Base-by-base conservation (phyloP, 2,888 invertebrate genomes). In the Latrodectus elegans region DNA sequence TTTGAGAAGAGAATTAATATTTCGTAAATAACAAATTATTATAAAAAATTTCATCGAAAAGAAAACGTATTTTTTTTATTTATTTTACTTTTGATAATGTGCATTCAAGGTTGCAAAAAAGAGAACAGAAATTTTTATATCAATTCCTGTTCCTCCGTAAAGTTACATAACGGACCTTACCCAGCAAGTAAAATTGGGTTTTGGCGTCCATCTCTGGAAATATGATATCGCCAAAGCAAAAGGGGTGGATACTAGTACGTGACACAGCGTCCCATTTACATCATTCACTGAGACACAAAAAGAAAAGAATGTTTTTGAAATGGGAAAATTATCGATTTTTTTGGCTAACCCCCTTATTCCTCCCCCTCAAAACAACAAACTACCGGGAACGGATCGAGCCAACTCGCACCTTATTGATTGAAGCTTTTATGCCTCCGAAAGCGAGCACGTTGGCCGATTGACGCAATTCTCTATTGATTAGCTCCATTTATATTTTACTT, bases 251-350 rank as follows among this genome's bases (percentile, higher is more conserved):
- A 38, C 38, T 65, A 65, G 81, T 51, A 67, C 51, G 81, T 81
- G 81, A 67, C 81, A 81, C 65, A 60, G 17, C 81, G 73, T 65
- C 73, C 81, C 81, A 81, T 73, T 81, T 81, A 67, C 81, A 81
- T 78, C 55, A 52, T 38, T 38, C 38, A 38, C 38, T 52, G 15
- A 71, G 64, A 65, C 65, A 67, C 14, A 60, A 38, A 38, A 77
- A 51, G 76, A 49, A 65, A 77, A 77, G 75, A 77, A 72, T 72
- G 79, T 79, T 79, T 70, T 79, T 72, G 38, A 38, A 38, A 38
- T 38, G 38, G 38, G 38, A 38, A 60, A 60, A 60, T n/a, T 60
- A 79, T 60, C 60, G 60, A 60, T 60, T 60, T 60, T 11, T 60
- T 60, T 60, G 11, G 12, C 79, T 55, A 71, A 55, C 72, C 70